Evolutionary conservation across 2,113 vertebrate species (phyloP).

Genomic region (Pelvicachromis taeniatus): DNA sequence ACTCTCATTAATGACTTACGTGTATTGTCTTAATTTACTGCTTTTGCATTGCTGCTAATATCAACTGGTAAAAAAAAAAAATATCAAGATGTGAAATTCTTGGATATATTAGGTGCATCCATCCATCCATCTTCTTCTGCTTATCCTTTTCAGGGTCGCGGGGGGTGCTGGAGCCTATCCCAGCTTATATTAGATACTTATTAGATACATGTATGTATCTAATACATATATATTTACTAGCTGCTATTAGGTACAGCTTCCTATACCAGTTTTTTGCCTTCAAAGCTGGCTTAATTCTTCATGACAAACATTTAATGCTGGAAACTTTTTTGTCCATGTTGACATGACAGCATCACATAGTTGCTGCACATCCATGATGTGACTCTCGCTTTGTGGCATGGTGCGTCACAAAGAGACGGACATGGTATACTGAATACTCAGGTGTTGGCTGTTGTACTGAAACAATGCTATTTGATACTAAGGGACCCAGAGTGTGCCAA

Average conservation of each 20-base stretch:
- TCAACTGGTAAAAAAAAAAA: background rate
- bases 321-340: background rate
- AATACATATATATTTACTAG: too few relatives aligned
- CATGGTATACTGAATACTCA: background rate
- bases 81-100: background rate
- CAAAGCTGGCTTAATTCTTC: background rate
- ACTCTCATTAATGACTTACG: background rate
- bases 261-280: too few relatives aligned
- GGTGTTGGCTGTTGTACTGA: background rate
- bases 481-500: too few relatives aligned
- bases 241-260: too few relatives aligned
- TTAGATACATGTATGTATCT: too few relatives aligned
- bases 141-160: too few relatives aligned
- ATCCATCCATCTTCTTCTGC: too few relatives aligned
- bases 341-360: background rate
- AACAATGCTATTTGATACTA: background rate
- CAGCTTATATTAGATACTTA: too few relatives aligned
- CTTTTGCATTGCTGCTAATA: background rate
- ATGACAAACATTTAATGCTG: background rate
- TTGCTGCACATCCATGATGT: background rate
- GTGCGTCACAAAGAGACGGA: fast-evolving
- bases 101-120: background rate
- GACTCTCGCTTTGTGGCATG: background rate
- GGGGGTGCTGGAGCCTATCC: too few relatives aligned
- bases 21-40: background rate